phyloP scores from a whole-genome alignment of 1,140 invertebrate species.

The Cyphomyrmex costatus region DNA sequence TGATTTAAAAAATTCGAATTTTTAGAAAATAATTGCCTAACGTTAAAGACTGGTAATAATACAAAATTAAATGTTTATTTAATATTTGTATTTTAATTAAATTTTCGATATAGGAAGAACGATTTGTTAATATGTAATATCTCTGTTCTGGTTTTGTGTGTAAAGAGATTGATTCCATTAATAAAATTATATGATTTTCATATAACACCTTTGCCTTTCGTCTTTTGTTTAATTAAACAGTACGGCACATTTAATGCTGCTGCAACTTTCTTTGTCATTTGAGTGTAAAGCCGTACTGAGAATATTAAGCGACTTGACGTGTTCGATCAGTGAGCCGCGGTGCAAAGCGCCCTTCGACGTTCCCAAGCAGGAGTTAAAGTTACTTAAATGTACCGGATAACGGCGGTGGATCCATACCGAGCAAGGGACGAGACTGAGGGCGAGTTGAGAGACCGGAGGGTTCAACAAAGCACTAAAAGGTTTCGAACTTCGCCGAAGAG shows the following conservation, averaged over 20 bases:
- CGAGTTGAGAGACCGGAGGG: slow-evolving; percentile 56
- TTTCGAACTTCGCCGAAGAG: slow-evolving; percentile 64
- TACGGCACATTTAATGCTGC: neutral
- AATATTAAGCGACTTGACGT: slow-evolving; percentile 59
- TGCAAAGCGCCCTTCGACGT: slow-evolving; percentile 53
- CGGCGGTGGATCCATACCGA: slow-evolving; percentile 42
- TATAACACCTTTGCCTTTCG: neutral
- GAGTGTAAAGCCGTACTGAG: slow-evolving; percentile 33
- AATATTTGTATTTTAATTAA: neutral
- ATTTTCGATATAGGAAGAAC: too few relatives aligned
- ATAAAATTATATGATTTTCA: neutral
- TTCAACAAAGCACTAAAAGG: slow-evolving; percentile 72
- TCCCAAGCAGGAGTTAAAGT: slow-evolving; percentile 76
- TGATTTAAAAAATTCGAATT: neutral
- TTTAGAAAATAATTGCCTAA: neutral
- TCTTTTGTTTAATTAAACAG: slow-evolving; percentile 24
- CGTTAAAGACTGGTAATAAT: neutral
- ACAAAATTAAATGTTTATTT: neutral
- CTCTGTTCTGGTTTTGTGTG: neutral
- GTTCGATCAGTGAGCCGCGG: slow-evolving; percentile 51
- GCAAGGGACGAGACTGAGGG: slow-evolving; percentile 64
- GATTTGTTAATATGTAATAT: too few relatives aligned
- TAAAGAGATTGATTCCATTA: neutral
- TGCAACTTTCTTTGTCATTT: slow-evolving; percentile 42
- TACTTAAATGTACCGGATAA: slow-evolving; percentile 79